Conservation (phyloP, 2,113 vertebrate genomes). For the Mobula hypostoma region DNA sequence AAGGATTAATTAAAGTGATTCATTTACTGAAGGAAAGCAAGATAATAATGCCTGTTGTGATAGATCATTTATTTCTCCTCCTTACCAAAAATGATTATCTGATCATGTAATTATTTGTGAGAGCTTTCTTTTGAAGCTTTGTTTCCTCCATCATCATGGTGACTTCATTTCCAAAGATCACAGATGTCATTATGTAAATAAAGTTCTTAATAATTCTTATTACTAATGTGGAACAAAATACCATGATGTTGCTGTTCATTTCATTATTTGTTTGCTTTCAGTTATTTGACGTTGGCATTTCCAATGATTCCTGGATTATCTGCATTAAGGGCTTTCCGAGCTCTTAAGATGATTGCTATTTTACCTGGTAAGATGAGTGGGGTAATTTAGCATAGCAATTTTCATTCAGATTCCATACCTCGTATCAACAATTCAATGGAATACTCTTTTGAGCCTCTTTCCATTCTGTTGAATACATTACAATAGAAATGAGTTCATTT, state of each 20-base stretch:
- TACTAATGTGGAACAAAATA: neutral
- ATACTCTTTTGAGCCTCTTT: neutral
- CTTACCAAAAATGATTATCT: no score
- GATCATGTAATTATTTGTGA: no score
- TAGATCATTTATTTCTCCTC: no score
- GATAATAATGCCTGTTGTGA: no score
- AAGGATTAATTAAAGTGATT: no score
- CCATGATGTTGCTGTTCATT: neutral
- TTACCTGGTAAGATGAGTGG: constrained; percentile 35
- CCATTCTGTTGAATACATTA: neutral
- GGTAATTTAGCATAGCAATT: neutral
- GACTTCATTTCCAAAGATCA: no score
- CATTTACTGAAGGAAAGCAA: no score
- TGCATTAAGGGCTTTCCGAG: constrained; percentile 39
- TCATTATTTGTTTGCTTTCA: constrained; percentile 26
- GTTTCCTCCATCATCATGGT: no score
- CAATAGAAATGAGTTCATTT: neutral
- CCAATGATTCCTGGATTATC: constrained; percentile 39
- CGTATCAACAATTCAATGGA: neutral
- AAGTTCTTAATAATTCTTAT: no score
- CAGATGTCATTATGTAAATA: no score
- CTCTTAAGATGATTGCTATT: constrained; percentile 40
- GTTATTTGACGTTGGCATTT: constrained; percentile 39
- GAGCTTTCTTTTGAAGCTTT: no score
- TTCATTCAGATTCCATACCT: neutral